phyloP scores from a whole-genome alignment of 2,797 vertebrate genomes.

The Scomberomorus guttatus region DNA sequence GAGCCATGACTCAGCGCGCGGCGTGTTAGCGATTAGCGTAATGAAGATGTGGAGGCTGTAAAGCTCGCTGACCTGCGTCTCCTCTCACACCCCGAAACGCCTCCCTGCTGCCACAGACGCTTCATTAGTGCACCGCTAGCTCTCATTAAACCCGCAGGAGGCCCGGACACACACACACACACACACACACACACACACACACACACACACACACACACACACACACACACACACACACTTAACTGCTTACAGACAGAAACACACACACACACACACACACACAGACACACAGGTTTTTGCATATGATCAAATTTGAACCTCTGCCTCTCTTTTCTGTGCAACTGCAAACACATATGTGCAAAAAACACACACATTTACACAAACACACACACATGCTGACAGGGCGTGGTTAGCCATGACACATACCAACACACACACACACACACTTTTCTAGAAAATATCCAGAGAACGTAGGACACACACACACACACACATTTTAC shows the following conservation, averaged over 20 bases:
- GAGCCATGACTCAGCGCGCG: slow-evolving; percentile 17
- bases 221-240: no score
- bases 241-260: background rate
- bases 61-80: slow-evolving; percentile 56
- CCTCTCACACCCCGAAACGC: slow-evolving; percentile 47
- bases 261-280: background rate
- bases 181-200: slow-evolving; percentile 11
- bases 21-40: slow-evolving; percentile 55
- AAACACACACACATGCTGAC: background rate
- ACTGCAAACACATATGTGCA: background rate
- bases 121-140: slow-evolving; percentile 52
- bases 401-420: no score
- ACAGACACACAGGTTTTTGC: background rate
- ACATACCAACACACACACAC: slow-evolving; percentile 4
- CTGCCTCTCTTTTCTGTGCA: background rate
- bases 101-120: slow-evolving; percentile 28
- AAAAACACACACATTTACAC: background rate
- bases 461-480: no score
- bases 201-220: slow-evolving; percentile 13
- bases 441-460: background rate
- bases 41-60: slow-evolving; percentile 38
- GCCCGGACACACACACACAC: background rate
- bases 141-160: slow-evolving; percentile 55
- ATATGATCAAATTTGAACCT: background rate
- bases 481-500: background rate